Percentiles rank a stretch among this genome's conserved stretches.
Evolutionary conservation across 2,113 vertebrate genomes (phyloP).

Genomic region (Heterotis niloticus): DNA sequence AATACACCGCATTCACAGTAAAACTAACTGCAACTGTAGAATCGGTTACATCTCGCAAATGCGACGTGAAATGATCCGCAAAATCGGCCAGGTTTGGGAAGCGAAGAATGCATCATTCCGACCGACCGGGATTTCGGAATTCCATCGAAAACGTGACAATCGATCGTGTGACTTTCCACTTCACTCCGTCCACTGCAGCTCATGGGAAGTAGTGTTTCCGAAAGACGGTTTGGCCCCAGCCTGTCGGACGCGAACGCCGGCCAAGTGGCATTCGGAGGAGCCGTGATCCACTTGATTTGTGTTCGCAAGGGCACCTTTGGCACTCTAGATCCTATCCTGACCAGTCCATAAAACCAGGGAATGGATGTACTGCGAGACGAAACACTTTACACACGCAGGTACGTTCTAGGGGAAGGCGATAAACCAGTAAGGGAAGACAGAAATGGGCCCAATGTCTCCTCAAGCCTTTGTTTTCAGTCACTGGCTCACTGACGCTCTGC

Average conservation of each 20-base stretch:
- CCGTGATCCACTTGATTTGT: constrained; percentile 44
- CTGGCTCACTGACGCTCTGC: constrained; percentile 40
- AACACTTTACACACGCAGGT: constrained; percentile 5
- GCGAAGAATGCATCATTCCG: constrained; percentile 45
- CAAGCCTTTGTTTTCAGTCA: constrained; percentile 45
- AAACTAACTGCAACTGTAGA: constrained; percentile 19
- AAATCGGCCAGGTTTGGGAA: constrained; percentile 52
- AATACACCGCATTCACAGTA: constrained; percentile 13
- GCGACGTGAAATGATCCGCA: constrained; percentile 48
- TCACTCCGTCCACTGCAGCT: constrained; percentile 62
- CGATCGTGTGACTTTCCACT: constrained; percentile 53
- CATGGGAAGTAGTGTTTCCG: constrained; percentile 65
- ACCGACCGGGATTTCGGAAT: constrained; percentile 42
- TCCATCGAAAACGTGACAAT: constrained; percentile 52
- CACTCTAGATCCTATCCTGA: constrained; percentile 27
- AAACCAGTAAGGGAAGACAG: constrained; percentile 24
- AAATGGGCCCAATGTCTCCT: constrained; percentile 40
- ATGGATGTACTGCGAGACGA: constrained; percentile 31
- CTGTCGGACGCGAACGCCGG: constrained; percentile 59
- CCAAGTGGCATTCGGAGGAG: constrained; percentile 60
- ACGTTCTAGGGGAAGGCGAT: constrained; percentile 23
- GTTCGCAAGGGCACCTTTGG: constrained; percentile 43
- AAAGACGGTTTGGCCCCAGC: constrained; percentile 62
- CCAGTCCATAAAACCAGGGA: constrained; percentile 29
- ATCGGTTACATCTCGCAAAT: constrained; percentile 26